Conservation (phyloP, 2,797 vertebrate genomes). For the Rhynchonycteris naso region DNA sequence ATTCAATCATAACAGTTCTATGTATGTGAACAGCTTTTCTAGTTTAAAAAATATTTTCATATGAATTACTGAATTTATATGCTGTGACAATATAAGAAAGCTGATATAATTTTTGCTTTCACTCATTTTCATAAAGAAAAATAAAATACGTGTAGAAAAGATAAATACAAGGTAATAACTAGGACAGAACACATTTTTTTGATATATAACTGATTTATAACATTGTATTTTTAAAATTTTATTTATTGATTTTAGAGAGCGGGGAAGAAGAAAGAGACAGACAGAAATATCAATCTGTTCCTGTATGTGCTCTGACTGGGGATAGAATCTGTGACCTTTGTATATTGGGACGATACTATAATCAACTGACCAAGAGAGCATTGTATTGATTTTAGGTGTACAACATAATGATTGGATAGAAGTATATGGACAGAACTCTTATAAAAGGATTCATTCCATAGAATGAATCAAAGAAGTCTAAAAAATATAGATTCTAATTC, state of each 20-base stretch:
- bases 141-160: not conserved
- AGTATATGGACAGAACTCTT: not conserved
- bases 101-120: slow-evolving; percentile 2
- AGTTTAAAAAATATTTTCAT: slow-evolving; percentile 22
- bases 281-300: too few species aligned
- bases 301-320: too few species aligned
- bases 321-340: too few species aligned
- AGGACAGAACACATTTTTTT: not conserved
- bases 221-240: too few species aligned
- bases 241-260: too few species aligned
- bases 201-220: not conserved
- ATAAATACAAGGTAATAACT: not conserved
- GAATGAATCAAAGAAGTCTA: not conserved
- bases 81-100: not conserved
- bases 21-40: not conserved
- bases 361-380: too few species aligned
- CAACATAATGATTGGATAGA: not conserved
- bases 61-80: not conserved
- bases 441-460: not conserved
- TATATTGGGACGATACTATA: too few species aligned
- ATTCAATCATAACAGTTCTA: not conserved
- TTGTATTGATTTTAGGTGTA: not conserved
- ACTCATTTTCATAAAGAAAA: slow-evolving; percentile 6
- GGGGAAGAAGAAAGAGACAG: too few species aligned
- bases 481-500: not conserved